Base-by-base conservation (phyloP, 2,888 invertebrate species). In the Itoplectis maculator region DNA sequence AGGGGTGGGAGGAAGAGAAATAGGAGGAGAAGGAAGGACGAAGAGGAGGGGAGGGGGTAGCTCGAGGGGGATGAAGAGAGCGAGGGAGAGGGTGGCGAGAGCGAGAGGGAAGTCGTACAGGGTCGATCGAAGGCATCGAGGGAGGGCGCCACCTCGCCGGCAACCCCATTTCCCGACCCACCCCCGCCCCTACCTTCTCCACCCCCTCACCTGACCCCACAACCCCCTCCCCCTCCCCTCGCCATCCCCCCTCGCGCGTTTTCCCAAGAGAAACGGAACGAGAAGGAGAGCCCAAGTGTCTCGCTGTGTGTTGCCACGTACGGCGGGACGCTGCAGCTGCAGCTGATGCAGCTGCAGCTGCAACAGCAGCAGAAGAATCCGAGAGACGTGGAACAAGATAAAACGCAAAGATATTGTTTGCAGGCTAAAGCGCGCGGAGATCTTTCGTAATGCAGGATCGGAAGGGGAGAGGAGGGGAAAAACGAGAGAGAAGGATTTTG, bases 131-230 rank as follows among this genome's bases (percentile, higher is more conserved):
- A 90, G 87, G 82, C 87, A 85, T 87, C 29, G 85, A 88, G 87
- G 87, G 90, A 90, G 90, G 90, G 90, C 90, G 90, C 89, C 90
- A 90, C 90, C 87, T 90, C 86, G 86, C 88, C 86, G 88, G 76
- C 86, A 86, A 88, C 86, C 85, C 79, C 85, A 74, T 84, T 83
- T 81, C 70, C 79, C 49, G 45, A 75, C 37, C 66, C 42, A 69
- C 68, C 42, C 63, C 59, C 45, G 3, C 29, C 29, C 29, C 29
- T 29, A 2, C 29, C 5, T 29, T 29, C 29, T 5, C 29, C 29
- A 5, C 29, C 3, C 29, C 3, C 29, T 2, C 29, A n/a, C n/a
- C n/a, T n/a, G n/a, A n/a, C n/a, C n/a, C n/a, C n/a, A n/a, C n/a
- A n/a, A n/a, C n/a, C n/a, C 59, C 45, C 40, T 56, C 29, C 29